Conservation (phyloP, 2,888 invertebrate genomes). For the Ophion ventricosus region DNA sequence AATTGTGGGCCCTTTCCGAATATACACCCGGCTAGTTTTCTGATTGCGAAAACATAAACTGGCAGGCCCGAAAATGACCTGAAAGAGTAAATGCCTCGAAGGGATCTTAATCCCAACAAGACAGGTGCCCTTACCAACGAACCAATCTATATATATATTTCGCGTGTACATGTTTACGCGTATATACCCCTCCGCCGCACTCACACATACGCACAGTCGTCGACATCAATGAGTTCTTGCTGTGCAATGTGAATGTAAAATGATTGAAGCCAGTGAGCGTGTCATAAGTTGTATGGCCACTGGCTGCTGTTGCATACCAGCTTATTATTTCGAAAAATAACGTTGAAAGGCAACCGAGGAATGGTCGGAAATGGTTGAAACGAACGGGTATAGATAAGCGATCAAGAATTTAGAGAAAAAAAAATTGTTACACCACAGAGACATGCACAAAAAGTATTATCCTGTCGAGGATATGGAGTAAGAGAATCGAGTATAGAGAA, state of each 20-base stretch:
- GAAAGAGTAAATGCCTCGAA: too few relatives aligned
- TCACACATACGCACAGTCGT: background rate
- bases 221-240: conserved; percentile 16
- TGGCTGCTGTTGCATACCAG: conserved; percentile 14
- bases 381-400: too few relatives aligned
- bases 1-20: too few relatives aligned
- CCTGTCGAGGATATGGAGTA: background rate
- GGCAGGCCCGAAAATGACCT: too few relatives aligned
- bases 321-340: conserved; percentile 8
- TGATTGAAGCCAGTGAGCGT: conserved; percentile 34
- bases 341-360: background rate
- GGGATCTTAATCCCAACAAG: too few relatives aligned
- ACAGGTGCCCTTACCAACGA: too few relatives aligned
- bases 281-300: conserved; percentile 15
- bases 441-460: background rate
- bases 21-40: too few relatives aligned
- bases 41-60: too few relatives aligned
- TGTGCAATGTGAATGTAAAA: conserved; percentile 16
- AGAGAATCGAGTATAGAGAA: conserved; percentile 28
- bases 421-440: background rate
- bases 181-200: background rate
- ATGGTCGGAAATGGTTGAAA: background rate
- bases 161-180: background rate
- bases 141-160: too few relatives aligned
- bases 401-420: background rate